phyloP scores from a whole-genome alignment of 2,888 invertebrate genomes.

The Mimachlamys varia region DNA sequence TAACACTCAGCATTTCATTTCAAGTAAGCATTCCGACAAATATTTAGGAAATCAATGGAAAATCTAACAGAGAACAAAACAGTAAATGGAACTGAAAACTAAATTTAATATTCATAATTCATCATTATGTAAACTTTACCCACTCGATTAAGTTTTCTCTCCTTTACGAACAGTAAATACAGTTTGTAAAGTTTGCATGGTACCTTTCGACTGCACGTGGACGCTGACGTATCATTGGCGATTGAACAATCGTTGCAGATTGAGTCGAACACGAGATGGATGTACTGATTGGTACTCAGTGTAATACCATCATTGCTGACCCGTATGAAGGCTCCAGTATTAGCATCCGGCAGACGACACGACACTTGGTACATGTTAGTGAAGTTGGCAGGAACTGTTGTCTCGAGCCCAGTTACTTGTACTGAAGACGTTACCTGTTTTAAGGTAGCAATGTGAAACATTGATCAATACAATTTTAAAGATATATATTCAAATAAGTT shows the following conservation, averaged over 20 bases:
- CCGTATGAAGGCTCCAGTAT: constrained; percentile 59
- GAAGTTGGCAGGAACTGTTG: constrained; percentile 54
- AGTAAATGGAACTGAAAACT: too few relatives aligned
- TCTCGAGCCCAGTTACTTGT: constrained; percentile 45
- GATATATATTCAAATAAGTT: too few relatives aligned
- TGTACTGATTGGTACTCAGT: constrained; percentile 54
- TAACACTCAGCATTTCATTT: too few relatives aligned
- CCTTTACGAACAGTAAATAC: neutral
- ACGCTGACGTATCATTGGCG: constrained; percentile 49
- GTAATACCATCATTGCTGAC: constrained; percentile 66
- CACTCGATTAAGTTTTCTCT: too few relatives aligned
- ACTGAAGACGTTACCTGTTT: constrained; percentile 54
- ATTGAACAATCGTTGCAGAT: constrained; percentile 63
- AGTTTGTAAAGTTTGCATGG: neutral
- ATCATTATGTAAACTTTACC: neutral
- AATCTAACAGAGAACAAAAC: too few relatives aligned
- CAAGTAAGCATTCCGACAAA: too few relatives aligned
- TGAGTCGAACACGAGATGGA: constrained; percentile 64
- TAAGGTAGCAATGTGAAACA: neutral
- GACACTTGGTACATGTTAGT: constrained; percentile 65
- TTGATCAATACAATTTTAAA: too few relatives aligned
- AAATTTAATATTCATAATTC: too few relatives aligned
- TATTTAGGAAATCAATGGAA: too few relatives aligned
- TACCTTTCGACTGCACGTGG: constrained; percentile 56
- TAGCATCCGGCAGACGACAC: constrained; percentile 60